Percentiles rank a stretch among this genome's conserved stretches.
Conservation (phyloP, 2,888 invertebrate species). For the Mythimna vitellina region DNA sequence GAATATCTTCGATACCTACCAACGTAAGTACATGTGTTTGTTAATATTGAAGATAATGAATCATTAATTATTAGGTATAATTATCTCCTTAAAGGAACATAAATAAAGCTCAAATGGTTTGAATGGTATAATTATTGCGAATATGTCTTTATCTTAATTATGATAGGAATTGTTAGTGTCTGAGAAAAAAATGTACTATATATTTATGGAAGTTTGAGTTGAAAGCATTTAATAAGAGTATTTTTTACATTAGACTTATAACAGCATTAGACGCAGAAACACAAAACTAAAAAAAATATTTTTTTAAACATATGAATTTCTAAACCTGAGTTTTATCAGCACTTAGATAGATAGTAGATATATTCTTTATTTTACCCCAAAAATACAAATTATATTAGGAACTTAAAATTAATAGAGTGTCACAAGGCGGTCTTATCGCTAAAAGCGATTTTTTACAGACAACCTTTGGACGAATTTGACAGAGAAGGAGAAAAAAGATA, state of each 20-base stretch:
- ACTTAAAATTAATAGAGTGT: too few relatives aligned
- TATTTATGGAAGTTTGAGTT: background rate
- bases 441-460: too few relatives aligned
- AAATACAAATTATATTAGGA: too few relatives aligned
- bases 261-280: too few relatives aligned
- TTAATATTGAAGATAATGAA: constrained; percentile 41
- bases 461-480: too few relatives aligned
- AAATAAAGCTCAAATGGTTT: constrained; percentile 44
- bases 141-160: constrained; percentile 45
- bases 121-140: constrained; percentile 46
- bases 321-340: too few relatives aligned
- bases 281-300: too few relatives aligned
- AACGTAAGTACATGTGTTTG: constrained; percentile 13
- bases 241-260: background rate
- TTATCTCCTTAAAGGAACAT: constrained; percentile 45
- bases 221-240: background rate
- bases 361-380: too few relatives aligned
- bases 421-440: too few relatives aligned
- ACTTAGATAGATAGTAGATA: too few relatives aligned
- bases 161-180: constrained; percentile 22
- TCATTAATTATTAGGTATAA: constrained; percentile 52
- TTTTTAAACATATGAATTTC: too few relatives aligned
- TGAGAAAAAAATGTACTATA: constrained; percentile 27
- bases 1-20: constrained; percentile 24
- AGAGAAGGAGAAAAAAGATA: too few relatives aligned